These are phyloP conservation scores for Pristiophorus japonicus DNA, from an alignment of 2,113 vertebrate species.

Conservation along the genomic window DNA sequence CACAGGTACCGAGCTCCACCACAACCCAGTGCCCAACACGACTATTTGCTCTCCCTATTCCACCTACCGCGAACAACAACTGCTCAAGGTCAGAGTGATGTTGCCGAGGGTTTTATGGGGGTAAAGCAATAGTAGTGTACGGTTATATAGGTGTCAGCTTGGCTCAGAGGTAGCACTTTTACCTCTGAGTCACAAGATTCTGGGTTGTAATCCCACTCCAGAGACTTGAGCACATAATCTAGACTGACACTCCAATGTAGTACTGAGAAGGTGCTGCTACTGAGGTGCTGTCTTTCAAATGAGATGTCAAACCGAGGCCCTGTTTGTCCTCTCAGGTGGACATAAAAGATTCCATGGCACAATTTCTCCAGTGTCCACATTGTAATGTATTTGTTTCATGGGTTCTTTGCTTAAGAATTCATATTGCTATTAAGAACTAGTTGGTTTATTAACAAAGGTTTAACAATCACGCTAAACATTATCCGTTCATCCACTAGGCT, in stretches of 20 bases:
- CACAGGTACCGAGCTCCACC: neutral
- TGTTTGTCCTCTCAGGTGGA: neutral
- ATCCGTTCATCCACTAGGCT: too few relatives aligned
- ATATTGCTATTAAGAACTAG: too few relatives aligned
- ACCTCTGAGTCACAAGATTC: neutral
- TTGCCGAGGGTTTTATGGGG: neutral
- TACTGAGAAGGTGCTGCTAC: neutral
- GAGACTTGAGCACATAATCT: neutral
- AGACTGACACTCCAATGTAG: neutral
- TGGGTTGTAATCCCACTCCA: neutral
- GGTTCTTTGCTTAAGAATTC: too few relatives aligned
- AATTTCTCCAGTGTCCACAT: too few relatives aligned
- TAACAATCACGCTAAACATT: too few relatives aligned
- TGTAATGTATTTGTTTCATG: too few relatives aligned
- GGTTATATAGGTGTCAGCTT: neutral
- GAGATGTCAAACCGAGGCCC: neutral
- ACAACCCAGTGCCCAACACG: neutral
- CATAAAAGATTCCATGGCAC: neutral
- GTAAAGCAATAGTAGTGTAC: neutral
- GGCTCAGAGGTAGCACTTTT: neutral
- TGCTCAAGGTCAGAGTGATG: neutral
- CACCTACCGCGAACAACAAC: neutral
- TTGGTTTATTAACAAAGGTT: too few relatives aligned
- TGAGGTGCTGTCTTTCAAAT: neutral
- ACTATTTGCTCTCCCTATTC: neutral